Evolutionary conservation across 2,113 vertebrate species (phyloP).

Genomic region (Falcunculus frontatus): DNA sequence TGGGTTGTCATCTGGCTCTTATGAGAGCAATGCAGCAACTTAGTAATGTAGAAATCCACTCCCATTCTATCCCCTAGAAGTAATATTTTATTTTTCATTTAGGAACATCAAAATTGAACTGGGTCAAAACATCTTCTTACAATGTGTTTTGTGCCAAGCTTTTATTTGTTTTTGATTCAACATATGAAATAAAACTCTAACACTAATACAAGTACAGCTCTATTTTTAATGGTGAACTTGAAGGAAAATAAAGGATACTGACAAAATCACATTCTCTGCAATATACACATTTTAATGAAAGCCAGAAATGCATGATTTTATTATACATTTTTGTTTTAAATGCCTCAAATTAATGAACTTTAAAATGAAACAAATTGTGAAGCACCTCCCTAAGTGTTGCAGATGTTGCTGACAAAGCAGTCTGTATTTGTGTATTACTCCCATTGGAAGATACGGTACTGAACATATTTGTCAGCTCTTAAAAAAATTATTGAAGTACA

Average conservation of each 20-base stretch:
- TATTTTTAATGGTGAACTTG: not conserved
- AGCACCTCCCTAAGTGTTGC: not conserved
- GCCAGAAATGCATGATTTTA: not conserved
- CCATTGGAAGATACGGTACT: not conserved
- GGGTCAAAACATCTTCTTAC: not conserved
- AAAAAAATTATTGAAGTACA: not conserved
- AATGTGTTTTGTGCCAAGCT: not conserved
- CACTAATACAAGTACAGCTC: not conserved
- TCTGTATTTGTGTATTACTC: not conserved
- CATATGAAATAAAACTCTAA: not conserved
- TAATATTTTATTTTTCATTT: not conserved
- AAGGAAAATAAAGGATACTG: not conserved
- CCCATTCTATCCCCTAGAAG: not conserved
- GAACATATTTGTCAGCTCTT: not conserved
- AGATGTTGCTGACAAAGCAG: constrained; percentile 9
- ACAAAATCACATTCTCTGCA: not conserved
- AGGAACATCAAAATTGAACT: not conserved
- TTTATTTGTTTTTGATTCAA: not conserved
- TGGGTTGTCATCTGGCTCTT: not conserved
- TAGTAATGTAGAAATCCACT: not conserved
- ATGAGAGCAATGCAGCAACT: not conserved
- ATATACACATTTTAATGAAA: not conserved
- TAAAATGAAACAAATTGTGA: not conserved
- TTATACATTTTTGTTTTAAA: not conserved
- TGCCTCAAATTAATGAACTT: not conserved